These are phyloP conservation scores for Babyrousa celebensis DNA, from an alignment of 2,797 vertebrate species.

Conservation along the genomic window DNA sequence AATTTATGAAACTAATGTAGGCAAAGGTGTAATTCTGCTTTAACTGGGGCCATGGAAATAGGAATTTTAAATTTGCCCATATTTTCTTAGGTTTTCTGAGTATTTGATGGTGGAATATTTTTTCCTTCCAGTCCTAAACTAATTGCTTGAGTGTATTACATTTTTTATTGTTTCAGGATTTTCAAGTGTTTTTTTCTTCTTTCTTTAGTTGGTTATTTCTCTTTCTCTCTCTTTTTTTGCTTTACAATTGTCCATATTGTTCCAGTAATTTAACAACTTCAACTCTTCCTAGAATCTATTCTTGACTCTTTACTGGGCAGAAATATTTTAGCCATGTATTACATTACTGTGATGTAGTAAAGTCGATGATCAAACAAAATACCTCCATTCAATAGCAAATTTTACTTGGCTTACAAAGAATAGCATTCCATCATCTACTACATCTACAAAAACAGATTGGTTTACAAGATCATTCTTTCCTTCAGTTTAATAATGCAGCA, in stretches of 20 bases:
- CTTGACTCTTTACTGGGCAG: conserved; percentile 67
- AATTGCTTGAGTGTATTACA: not conserved
- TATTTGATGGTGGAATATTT: conserved; percentile 39
- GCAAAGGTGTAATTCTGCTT: not conserved
- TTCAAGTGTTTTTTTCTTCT: not conserved
- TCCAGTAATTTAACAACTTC: conserved; percentile 61
- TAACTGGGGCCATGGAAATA: not conserved
- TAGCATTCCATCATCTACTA: conserved; percentile 34
- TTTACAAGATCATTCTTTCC: conserved; percentile 40
- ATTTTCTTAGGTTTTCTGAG: conserved; percentile 38
- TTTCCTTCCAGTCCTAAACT: conserved; percentile 43
- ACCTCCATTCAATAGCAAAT: conserved; percentile 16
- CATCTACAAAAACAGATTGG: conserved; percentile 51
- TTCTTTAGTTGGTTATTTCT: not conserved
- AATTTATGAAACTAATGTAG: conserved; percentile 68
- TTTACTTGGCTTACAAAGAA: conserved; percentile 54
- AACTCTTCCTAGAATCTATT: conserved; percentile 52
- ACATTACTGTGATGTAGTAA: conserved; percentile 11
- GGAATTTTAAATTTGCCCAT: conserved; percentile 1
- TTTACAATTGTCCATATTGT: conserved; percentile 36
- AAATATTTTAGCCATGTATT: conserved; percentile 64
- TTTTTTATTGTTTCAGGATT: conserved; percentile 37
- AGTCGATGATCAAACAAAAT: conserved; percentile 61
- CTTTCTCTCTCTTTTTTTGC: not conserved
- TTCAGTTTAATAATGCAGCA: conserved; percentile 25